Conservation (phyloP, 2,113 vertebrate species). For the Ciconia boyciana region DNA sequence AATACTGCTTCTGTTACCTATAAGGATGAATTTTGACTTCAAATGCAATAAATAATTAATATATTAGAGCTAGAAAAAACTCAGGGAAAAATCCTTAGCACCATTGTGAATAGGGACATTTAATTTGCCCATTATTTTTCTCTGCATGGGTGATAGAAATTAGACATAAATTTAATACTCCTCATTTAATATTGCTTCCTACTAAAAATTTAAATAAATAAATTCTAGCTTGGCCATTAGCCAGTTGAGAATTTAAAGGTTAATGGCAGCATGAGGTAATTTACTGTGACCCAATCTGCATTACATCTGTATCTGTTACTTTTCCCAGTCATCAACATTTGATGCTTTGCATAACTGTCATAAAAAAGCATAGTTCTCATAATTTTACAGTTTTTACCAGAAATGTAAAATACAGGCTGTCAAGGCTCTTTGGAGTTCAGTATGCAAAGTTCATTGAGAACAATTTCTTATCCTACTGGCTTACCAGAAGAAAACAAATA, state of each 20-base stretch:
- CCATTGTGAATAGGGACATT: background rate
- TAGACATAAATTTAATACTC: background rate
- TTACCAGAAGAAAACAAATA: background rate
- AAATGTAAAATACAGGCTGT: background rate
- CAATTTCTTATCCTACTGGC: background rate
- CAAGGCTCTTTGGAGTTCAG: background rate
- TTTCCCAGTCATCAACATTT: background rate
- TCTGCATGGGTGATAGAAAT: background rate
- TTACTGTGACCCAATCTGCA: background rate
- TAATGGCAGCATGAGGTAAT: conserved; percentile 6
- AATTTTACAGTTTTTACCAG: background rate
- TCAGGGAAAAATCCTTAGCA: background rate
- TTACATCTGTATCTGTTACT: background rate
- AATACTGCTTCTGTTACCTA: background rate
- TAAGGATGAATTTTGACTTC: background rate
- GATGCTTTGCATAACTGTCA: background rate
- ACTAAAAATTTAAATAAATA: background rate
- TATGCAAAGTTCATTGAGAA: background rate
- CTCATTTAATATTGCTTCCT: background rate
- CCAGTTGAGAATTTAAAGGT: background rate
- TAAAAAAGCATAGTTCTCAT: background rate
- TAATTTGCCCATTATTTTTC: background rate
- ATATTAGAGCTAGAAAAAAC: background rate
- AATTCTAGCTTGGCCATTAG: background rate
- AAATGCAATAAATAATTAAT: background rate